Evolutionary conservation across 2,797 vertebrate species (phyloP).

Genomic region (Betta splendens): DNA sequence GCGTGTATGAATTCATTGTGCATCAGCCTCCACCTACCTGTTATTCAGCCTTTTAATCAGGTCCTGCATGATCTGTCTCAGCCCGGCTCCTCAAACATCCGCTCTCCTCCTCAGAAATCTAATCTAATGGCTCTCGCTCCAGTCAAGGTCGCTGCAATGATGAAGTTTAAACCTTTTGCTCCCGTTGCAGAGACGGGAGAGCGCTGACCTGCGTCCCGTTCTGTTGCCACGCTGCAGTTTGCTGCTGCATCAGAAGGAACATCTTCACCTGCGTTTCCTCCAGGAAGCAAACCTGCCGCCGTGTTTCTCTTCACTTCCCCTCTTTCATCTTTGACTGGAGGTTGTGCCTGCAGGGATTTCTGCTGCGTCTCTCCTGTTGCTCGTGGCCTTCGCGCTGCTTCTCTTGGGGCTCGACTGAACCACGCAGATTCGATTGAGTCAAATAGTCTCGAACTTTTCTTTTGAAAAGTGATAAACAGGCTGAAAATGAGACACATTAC

Average conservation of each 20-base stretch:
- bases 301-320: slow-evolving; percentile 14
- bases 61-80: slow-evolving; percentile 48
- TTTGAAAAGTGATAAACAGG: too few relatives aligned
- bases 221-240: slow-evolving; percentile 6
- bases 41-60: slow-evolving; percentile 57
- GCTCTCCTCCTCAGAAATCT: slow-evolving; percentile 56
- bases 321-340: slow-evolving; percentile 2
- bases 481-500: too few relatives aligned
- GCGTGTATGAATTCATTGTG: slow-evolving; percentile 51
- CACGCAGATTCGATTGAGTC: too few relatives aligned
- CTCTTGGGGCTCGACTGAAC: too few relatives aligned
- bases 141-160: slow-evolving; percentile 64
- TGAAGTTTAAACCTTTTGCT: slow-evolving; percentile 69
- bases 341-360: slow-evolving; percentile 23
- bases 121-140: slow-evolving; percentile 58
- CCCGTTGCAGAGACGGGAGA: too few relatives aligned
- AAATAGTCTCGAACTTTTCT: too few relatives aligned
- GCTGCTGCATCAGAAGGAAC: slow-evolving; percentile 7
- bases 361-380: background rate
- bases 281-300: slow-evolving; percentile 2
- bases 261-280: slow-evolving; percentile 3
- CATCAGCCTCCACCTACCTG: slow-evolving; percentile 29
- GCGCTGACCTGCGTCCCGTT: too few relatives aligned
- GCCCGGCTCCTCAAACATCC: slow-evolving; percentile 52
- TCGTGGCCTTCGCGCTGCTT: too few relatives aligned